Percentiles rank a stretch among this genome's conserved stretches.
These are phyloP conservation scores for Isotomurus palustris DNA, from an alignment of 2,888 invertebrate species.

Conservation along the genomic window DNA sequence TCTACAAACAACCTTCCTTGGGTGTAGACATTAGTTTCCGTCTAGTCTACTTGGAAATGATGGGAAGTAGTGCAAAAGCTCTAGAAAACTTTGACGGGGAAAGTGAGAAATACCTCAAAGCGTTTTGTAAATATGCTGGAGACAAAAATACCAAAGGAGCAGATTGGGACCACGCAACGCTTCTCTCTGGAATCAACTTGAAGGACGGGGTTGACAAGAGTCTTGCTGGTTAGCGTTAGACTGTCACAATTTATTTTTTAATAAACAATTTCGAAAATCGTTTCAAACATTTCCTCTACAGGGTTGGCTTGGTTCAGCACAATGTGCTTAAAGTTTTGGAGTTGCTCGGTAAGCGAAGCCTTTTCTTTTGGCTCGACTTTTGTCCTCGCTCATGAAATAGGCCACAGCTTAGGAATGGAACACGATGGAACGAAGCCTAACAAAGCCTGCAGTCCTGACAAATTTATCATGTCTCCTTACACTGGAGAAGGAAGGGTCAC, in stretches of 20 bases:
- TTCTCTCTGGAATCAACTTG: conserved; percentile 29
- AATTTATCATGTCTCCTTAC: conserved; percentile 47
- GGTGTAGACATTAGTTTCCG: conserved; percentile 20
- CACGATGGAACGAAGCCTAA: conserved; percentile 49
- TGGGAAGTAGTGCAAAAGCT: neutral
- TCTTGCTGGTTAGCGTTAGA: conserved; percentile 13
- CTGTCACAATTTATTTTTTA: too few species aligned
- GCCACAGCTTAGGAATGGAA: conserved; percentile 48
- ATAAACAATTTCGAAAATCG: too few species aligned
- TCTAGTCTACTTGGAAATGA: conserved; percentile 26
- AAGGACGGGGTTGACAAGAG: conserved; percentile 9
- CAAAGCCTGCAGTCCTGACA: conserved; percentile 47
- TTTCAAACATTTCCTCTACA: too few species aligned
- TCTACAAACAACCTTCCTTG: conserved; percentile 29
- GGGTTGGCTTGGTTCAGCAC: conserved; percentile 33
- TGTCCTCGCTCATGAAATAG: conserved; percentile 12
- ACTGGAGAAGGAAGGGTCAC: conserved; percentile 50
- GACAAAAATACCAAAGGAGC: conserved; percentile 22
- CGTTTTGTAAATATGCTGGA: conserved; percentile 29
- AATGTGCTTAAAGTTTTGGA: conserved; percentile 28
- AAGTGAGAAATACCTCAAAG: conserved; percentile 23
- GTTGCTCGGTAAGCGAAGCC: conserved; percentile 33
- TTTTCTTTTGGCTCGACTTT: conserved; percentile 22
- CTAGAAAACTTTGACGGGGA: conserved; percentile 9
- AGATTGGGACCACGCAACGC: conserved; percentile 29